Evolutionary conservation across 2,888 invertebrate genomes (phyloP), one percentile per base, ranked within the genome.

Genomic region (Parascotia fuliginaria): DNA sequence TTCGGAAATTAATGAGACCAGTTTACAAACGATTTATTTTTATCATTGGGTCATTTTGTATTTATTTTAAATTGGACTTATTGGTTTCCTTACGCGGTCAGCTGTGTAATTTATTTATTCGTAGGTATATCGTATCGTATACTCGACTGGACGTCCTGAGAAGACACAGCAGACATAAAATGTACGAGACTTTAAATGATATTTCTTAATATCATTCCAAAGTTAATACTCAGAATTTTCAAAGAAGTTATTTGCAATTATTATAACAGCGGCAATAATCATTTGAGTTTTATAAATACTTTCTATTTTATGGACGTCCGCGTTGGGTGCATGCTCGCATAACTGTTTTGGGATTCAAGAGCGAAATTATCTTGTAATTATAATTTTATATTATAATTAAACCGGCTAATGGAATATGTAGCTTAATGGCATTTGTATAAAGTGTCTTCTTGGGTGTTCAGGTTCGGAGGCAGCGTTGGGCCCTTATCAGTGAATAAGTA

Each of bases 351-450:
- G 81, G 80, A 77, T 81, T 81, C 83, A 81, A 83, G 83, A 87
- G 85, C 84, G 79, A 87, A 89, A 90, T 90, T 86, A 86, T 88
- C 89, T 89, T 85, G 84, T 89, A 89, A 89, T 89, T 90, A 88
- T 89, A 89, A 87, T 85, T 89, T 88, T 81, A 83, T 85, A 83
- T 89, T 85, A 88, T 83, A 86, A 87, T 84, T 79, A 73, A 75
- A 66, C 62, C 70, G 62, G 81, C 75, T 83, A 83, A 81, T 80
- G 81, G 79, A 89, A 81, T 82, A 75, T 88, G 85, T 83, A 81
- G 75, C 87, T 89, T 89, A 86, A 79, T 67, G 39, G 65, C 79
- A 81, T 85, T 81, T 66, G 77, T 82, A 84, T 88, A 87, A 88
- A 86, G 90, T 79, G 76, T 74, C 84, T 82, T 87, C 82, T 87